phyloP scores from a whole-genome alignment of 2,797 vertebrate genomes.

The Sebastolobus altivelis region DNA sequence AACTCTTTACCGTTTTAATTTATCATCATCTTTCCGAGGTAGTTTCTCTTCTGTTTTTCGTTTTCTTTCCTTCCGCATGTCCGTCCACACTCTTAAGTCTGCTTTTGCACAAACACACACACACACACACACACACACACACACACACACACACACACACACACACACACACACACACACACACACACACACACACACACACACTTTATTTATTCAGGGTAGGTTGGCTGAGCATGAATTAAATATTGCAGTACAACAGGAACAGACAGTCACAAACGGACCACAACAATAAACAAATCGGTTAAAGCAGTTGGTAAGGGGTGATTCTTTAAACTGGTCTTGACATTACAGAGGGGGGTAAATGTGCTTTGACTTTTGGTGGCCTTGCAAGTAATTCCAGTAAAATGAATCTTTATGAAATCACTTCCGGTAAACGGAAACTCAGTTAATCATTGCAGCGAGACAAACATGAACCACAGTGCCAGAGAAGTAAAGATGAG shows the following conservation, averaged over 20 bases:
- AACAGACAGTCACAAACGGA: constrained; percentile 1
- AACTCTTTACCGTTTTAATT: constrained; percentile 18
- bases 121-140: not conserved
- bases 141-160: not conserved
- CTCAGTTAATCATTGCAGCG: not conserved
- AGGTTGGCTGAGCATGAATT: not conserved
- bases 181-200: not conserved
- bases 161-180: not conserved
- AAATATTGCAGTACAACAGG: constrained; percentile 3
- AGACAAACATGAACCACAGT: not conserved
- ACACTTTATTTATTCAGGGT: constrained; percentile 16
- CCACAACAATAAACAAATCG: not conserved
- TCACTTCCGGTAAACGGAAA: not conserved
- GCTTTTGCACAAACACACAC: not conserved
- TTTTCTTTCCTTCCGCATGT: not conserved
- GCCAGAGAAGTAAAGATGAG: not conserved
- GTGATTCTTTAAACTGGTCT: constrained; percentile 4
- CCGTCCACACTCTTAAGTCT: not conserved
- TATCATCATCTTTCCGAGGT: constrained; percentile 35
- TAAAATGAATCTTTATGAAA: not conserved
- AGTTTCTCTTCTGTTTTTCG: constrained; percentile 52
- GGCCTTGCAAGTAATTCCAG: not conserved
- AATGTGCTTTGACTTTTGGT: not conserved
- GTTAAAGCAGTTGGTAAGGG: not conserved
- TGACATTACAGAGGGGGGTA: constrained; percentile 2